Conservation (phyloP, 2,888 invertebrate genomes). For the Entomobrya multifasciata region DNA sequence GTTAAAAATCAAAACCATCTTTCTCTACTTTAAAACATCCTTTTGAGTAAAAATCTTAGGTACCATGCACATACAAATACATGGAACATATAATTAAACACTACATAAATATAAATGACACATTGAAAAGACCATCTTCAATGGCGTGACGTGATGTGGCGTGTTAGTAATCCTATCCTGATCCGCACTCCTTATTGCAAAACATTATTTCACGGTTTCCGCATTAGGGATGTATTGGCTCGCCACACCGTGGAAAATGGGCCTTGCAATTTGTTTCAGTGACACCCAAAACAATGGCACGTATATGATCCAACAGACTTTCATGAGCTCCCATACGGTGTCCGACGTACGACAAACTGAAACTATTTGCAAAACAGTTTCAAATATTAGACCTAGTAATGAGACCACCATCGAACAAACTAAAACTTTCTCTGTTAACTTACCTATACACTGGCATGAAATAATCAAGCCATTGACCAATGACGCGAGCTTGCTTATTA, state of each 20-base stretch:
- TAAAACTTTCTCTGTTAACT: too few species aligned
- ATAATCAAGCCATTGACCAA: slow-evolving; percentile 75
- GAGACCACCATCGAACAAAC: too few species aligned
- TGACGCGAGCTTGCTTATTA: slow-evolving; percentile 75
- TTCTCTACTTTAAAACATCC: too few species aligned
- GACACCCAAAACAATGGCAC: slow-evolving; percentile 76
- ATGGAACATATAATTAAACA: slow-evolving; percentile 16
- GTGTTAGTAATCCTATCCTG: too few species aligned
- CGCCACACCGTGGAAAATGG: slow-evolving; percentile 75
- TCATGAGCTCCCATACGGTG: slow-evolving; percentile 71
- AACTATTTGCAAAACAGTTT: slow-evolving; percentile 66
- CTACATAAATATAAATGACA: slow-evolving; percentile 11
- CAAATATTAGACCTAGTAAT: background rate
- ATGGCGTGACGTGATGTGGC: background rate
- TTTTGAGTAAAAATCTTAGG: background rate
- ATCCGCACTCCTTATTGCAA: background rate
- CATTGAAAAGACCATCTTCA: slow-evolving; percentile 19
- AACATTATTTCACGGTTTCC: slow-evolving; percentile 26
- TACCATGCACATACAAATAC: background rate
- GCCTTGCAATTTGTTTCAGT: slow-evolving; percentile 76
- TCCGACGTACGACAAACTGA: slow-evolving; percentile 73
- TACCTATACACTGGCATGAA: slow-evolving; percentile 78
- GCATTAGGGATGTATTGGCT: slow-evolving; percentile 24
- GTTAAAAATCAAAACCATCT: background rate
- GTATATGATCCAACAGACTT: slow-evolving; percentile 72